Evolutionary conservation across 2,113 vertebrate species (phyloP), one percentile per base, ranked within the genome.

Genomic region (Psilopsiagon aymara): DNA sequence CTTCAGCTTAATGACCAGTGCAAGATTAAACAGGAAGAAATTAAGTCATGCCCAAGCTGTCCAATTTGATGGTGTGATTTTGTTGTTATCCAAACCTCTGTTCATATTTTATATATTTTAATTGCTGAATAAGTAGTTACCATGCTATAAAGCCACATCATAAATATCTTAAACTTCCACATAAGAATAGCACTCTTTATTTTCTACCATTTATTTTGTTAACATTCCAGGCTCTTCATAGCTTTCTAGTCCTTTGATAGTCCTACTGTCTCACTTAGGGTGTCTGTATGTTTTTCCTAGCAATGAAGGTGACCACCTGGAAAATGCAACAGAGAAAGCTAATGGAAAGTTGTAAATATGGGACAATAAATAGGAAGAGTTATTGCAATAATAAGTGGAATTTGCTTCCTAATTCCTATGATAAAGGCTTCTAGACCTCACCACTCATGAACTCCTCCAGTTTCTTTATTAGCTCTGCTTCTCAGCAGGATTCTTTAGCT

Each of bases 401-500:
- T 84, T 82, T 82, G 6, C 37, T 82, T 95, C 69, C 57, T 64
- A 59, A 73, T 91, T 92, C 70, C 39, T 82, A n/a, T 29, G 41
- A 37, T 84, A 82, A 70, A 63, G 74, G 23, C 37, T 68, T 85
- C 12, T 63, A 47, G 37, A 51, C 17, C 66, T 74, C 37, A 59
- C 37, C 1, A 39, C 52, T 90, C 27, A 49, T 68, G 18, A 82
- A 75, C 41, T 68, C 20, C 37, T 71, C n/a, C 43, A 9, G 28
- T 71, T 92, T 70, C 70, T 33, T 83, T 76, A 35, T 53, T 87
- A 75, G 35, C 49, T 74, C 82, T 75, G 67, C 82, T 92, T 85
- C 70, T 92, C 66, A 87, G 88, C 79, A 76, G 59, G 70, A 88
- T 80, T 92, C 94, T 91, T 77, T 41, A 67, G 39, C 68, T 94